Percentiles rank a stretch among this genome's conserved stretches.
phyloP scores from a whole-genome alignment of 2,113 vertebrate genomes.

The Heterocephalus glaber region DNA sequence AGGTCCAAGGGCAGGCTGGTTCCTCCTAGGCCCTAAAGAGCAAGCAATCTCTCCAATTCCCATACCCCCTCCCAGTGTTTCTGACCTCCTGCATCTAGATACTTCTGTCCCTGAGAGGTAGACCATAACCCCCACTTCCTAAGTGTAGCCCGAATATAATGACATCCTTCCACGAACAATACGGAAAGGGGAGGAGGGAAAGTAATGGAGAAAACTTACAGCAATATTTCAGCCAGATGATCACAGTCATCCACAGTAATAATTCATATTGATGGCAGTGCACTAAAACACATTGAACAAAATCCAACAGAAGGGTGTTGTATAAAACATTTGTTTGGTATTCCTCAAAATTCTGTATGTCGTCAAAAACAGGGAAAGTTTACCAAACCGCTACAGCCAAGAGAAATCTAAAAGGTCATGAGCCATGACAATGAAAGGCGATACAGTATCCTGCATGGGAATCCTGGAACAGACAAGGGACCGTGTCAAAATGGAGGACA shows the following conservation, averaged over 20 bases:
- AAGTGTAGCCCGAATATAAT: not conserved
- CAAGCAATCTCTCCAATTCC: not conserved
- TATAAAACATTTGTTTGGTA: not conserved
- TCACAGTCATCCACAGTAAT: not conserved
- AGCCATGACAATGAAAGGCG: not conserved
- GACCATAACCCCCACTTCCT: not conserved
- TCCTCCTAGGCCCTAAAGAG: not conserved
- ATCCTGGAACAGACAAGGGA: not conserved
- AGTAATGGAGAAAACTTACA: not conserved
- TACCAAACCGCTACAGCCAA: not conserved
- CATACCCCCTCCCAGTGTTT: not conserved
- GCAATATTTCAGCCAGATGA: not conserved
- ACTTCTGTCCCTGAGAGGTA: not conserved
- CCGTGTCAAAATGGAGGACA: not conserved
- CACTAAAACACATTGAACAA: not conserved
- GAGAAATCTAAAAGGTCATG: not conserved
- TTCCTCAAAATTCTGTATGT: not conserved
- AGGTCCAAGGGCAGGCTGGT: not conserved
- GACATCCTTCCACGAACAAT: not conserved
- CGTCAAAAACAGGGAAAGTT: not conserved
- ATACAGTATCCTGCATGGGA: not conserved
- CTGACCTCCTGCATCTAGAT: not conserved
- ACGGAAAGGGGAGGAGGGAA: too few relatives aligned
- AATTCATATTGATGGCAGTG: not conserved
- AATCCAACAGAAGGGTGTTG: not conserved